These are phyloP conservation scores for Sapajus apella DNA, from an alignment of 2,113 vertebrate genomes.

Conservation along the genomic window DNA sequence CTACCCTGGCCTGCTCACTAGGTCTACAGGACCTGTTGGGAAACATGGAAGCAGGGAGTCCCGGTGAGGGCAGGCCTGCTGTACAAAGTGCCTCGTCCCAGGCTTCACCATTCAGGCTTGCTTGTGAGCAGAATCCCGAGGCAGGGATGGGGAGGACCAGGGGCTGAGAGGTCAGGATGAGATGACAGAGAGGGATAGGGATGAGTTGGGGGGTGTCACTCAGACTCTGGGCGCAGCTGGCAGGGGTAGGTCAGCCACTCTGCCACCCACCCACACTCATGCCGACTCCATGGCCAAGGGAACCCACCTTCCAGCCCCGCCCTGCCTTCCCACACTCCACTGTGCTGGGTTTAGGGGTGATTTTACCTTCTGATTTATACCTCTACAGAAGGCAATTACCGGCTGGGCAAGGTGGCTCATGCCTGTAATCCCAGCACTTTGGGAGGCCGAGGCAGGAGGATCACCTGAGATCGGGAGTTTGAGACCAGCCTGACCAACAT, in stretches of 20 bases:
- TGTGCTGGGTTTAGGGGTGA: neutral
- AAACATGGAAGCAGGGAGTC: neutral
- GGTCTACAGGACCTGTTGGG: neutral
- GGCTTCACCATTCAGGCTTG: neutral
- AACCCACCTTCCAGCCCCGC: neutral
- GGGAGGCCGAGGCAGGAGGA: too few species aligned
- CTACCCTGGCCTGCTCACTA: neutral
- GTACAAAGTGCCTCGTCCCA: neutral
- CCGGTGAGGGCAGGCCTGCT: neutral
- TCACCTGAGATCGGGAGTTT: too few species aligned
- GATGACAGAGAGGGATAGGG: neutral
- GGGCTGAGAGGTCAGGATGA: neutral
- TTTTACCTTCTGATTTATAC: neutral
- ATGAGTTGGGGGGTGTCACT: neutral
- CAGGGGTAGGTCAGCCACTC: neutral
- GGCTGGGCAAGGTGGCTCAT: too few species aligned
- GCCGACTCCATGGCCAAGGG: neutral
- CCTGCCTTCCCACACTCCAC: neutral
- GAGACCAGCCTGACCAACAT: too few species aligned
- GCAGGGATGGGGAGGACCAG: neutral
- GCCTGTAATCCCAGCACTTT: too few species aligned
- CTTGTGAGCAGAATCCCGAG: neutral
- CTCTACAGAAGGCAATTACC: neutral
- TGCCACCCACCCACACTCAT: fast-evolving
- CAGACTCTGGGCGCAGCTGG: neutral